These are phyloP conservation scores for Ornithorhynchus anatinus DNA, from an alignment of 2,113 vertebrate species.

Conservation along the genomic window DNA sequence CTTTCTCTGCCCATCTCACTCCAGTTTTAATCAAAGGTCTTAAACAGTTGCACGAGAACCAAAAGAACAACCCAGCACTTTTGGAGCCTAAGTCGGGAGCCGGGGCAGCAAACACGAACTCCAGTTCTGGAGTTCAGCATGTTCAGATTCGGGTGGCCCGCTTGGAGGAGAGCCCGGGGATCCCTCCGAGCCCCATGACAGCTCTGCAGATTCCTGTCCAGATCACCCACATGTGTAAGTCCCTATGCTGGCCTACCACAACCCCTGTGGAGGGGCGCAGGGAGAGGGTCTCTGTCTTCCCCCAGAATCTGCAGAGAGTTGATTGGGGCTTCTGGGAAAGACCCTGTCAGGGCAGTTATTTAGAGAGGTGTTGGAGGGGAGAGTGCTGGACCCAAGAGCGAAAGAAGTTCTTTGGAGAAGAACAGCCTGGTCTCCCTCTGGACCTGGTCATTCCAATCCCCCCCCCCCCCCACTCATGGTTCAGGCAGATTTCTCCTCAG, in stretches of 20 bases:
- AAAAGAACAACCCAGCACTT: slow-evolving; percentile 75
- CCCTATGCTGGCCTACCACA: too few species aligned
- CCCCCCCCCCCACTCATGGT: too few species aligned
- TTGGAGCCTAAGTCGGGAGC: slow-evolving; percentile 75
- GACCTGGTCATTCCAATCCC: too few species aligned
- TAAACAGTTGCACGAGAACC: slow-evolving; percentile 89
- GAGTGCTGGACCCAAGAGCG: too few species aligned
- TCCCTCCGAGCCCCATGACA: slow-evolving; percentile 77
- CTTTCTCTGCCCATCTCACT: slow-evolving; percentile 62
- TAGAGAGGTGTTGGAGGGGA: too few species aligned
- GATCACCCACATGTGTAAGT: slow-evolving; percentile 96
- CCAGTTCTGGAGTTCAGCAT: slow-evolving; percentile 77
- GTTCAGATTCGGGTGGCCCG: slow-evolving; percentile 89
- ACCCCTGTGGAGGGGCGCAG: too few species aligned
- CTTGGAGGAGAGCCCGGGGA: slow-evolving; percentile 79
- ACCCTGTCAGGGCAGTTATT: too few species aligned
- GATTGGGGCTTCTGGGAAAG: too few species aligned
- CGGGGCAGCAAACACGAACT: slow-evolving; percentile 70
- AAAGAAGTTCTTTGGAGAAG: too few species aligned
- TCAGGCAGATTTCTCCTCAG: slow-evolving; percentile 17
- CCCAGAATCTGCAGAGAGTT: too few species aligned
- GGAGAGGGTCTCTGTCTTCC: too few species aligned
- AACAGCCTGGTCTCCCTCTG: too few species aligned
- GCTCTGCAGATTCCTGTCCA: slow-evolving; percentile 96
- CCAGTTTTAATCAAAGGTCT: slow-evolving; percentile 95